These are phyloP conservation scores for Calidris pygmaea DNA, from an alignment of 2,113 vertebrate genomes.

Conservation along the genomic window DNA sequence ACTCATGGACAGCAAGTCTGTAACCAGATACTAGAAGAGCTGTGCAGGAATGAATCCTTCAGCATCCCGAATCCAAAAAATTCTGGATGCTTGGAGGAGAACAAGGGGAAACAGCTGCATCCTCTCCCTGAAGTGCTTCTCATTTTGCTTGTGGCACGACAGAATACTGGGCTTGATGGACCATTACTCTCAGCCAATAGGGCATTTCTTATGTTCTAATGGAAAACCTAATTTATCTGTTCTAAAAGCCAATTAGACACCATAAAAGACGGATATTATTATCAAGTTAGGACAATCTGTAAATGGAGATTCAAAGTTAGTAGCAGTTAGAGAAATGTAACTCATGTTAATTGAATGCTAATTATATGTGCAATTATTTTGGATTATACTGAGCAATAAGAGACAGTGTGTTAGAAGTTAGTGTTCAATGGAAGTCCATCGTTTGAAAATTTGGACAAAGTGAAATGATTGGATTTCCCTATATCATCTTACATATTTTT, in stretches of 20 bases:
- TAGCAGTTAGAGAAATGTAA: constrained; percentile 35
- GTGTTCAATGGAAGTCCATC: background rate
- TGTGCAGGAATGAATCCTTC: background rate
- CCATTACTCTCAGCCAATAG: background rate
- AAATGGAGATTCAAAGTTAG: constrained; percentile 36
- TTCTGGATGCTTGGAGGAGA: background rate
- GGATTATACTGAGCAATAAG: constrained; percentile 41
- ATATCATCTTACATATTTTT: constrained; percentile 6
- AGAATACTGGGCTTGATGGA: background rate
- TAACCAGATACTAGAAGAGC: background rate
- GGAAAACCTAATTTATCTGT: constrained; percentile 25
- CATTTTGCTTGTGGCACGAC: background rate
- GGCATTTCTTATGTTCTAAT: background rate
- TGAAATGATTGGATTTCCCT: background rate
- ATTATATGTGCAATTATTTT: constrained; percentile 66
- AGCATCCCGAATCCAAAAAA: background rate
- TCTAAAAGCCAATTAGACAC: constrained; percentile 40
- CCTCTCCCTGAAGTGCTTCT: background rate
- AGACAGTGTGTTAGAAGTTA: background rate
- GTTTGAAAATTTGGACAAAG: background rate
- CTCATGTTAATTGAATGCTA: constrained; percentile 65
- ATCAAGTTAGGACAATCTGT: constrained; percentile 51
- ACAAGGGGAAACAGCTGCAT: background rate
- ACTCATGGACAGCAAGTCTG: background rate
- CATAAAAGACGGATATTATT: constrained; percentile 31